phyloP scores from a whole-genome alignment of 2,113 vertebrate genomes.

The Triplophysa tibetana region DNA sequence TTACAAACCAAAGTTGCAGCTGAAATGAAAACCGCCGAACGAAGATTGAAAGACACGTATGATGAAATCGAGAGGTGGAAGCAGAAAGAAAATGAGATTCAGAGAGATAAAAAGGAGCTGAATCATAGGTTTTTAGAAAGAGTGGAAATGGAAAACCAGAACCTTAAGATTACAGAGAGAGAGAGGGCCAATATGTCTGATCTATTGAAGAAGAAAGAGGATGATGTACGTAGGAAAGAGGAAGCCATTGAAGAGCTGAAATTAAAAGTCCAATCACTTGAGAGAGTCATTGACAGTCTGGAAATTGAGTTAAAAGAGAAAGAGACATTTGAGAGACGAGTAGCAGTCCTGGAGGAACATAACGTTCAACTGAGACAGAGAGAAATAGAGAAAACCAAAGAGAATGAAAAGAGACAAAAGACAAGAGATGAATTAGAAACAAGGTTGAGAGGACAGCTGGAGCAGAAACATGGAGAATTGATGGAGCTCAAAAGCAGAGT shows the following conservation, averaged over 20 bases:
- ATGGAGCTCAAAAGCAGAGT: slow-evolving; percentile 52
- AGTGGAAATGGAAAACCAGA: slow-evolving; percentile 18
- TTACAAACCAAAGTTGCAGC: slow-evolving; percentile 18
- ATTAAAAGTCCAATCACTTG: slow-evolving; percentile 8
- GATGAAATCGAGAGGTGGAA: slow-evolving; percentile 49
- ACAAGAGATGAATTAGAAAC: slow-evolving; percentile 35
- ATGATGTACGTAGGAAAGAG: slow-evolving; percentile 25
- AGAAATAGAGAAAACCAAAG: slow-evolving; percentile 10
- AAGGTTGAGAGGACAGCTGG: slow-evolving; percentile 40
- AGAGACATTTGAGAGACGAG: slow-evolving; percentile 43
- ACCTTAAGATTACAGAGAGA: slow-evolving; percentile 1
- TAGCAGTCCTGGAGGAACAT: slow-evolving; percentile 58
- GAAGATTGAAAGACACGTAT: slow-evolving; percentile 40
- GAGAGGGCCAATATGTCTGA: slow-evolving; percentile 31
- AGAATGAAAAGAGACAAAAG: slow-evolving; percentile 17
- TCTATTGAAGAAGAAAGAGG: slow-evolving; percentile 30
- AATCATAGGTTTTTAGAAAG: slow-evolving; percentile 30
- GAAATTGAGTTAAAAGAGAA: slow-evolving; percentile 53
- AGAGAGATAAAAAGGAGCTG: slow-evolving; percentile 42
- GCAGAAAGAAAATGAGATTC: slow-evolving; percentile 33
- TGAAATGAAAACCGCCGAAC: slow-evolving; percentile 39
- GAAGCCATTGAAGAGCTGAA: slow-evolving; percentile 24
- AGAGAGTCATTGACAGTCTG: slow-evolving; percentile 52
- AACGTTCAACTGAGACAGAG: slow-evolving; percentile 51
- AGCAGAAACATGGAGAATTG: slow-evolving; percentile 28